Evolutionary conservation across 2,797 vertebrate species (phyloP).

Genomic region (Rhinophrynus dorsalis): DNA sequence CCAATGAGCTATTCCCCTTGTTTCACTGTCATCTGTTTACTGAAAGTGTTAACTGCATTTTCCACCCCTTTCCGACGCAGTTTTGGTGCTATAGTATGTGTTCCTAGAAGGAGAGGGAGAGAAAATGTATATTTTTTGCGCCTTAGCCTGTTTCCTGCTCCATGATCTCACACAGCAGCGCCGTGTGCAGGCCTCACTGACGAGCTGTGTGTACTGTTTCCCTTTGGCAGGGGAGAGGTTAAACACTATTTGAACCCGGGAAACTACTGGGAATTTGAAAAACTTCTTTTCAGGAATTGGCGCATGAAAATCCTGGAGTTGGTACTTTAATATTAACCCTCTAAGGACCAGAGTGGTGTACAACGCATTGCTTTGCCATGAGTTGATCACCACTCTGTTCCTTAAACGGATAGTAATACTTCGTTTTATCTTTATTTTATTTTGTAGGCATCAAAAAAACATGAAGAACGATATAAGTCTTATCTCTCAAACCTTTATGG

Average conservation of each 20-base stretch:
- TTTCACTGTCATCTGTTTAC: no score
- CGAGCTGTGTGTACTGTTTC: slow-evolving; percentile 10
- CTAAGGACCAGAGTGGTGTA: no score
- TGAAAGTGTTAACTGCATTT: no score
- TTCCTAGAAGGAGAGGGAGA: neutral
- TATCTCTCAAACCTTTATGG: no score
- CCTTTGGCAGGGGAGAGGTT: slow-evolving; percentile 3
- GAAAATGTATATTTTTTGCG: neutral
- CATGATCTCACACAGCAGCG: neutral
- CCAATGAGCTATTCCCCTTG: no score
- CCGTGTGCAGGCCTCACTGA: slow-evolving; percentile 36
- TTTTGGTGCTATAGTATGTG: neutral
- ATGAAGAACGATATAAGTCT: no score
- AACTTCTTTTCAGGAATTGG: neutral
- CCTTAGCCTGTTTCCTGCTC: neutral
- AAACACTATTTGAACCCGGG: neutral
- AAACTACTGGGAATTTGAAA: neutral
- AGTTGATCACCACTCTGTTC: no score
- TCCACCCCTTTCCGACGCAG: no score
- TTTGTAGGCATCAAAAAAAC: no score
- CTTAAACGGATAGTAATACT: no score
- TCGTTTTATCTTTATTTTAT: no score
- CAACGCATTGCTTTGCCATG: no score
- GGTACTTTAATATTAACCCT: neutral
- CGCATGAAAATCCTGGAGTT: slow-evolving; percentile 20